A percentile compares a stretch with the other conserved stretches of the same genome.
phyloP scores from a whole-genome alignment of 1,140 invertebrate species.

The Zaprionus ghesquierei region DNA sequence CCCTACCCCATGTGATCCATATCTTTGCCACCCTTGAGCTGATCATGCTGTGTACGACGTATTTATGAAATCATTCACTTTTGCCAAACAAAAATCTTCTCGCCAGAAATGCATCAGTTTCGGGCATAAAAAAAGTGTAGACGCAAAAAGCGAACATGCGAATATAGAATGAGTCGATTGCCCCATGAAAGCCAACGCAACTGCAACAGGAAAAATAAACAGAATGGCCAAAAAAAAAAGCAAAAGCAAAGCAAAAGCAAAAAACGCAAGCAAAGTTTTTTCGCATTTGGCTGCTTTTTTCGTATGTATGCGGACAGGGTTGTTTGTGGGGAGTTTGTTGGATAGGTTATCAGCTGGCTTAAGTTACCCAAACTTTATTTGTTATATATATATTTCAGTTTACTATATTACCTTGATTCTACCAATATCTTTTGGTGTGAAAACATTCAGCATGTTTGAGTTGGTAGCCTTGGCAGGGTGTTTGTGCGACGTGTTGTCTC shows the following conservation, averaged over 20 bases:
- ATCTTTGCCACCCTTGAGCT: slow-evolving; percentile 9
- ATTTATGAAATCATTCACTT: slow-evolving; percentile 49
- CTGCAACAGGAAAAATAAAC: slow-evolving; percentile 36
- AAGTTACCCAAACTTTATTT: background rate
- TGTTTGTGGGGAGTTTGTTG: background rate
- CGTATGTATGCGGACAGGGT: too few species aligned
- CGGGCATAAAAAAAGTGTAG: slow-evolving; percentile 44
- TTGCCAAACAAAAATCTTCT: slow-evolving; percentile 4
- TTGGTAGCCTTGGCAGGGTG: too few species aligned
- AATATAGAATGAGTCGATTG: slow-evolving; percentile 15
- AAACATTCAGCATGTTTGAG: too few species aligned
- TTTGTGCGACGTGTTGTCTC: background rate
- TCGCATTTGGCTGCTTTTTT: background rate
- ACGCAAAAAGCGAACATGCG: slow-evolving; percentile 14
- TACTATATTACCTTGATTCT: background rate
- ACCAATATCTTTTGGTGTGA: too few species aligned
- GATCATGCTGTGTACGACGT: slow-evolving; percentile 51
- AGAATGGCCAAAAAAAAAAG: slow-evolving; percentile 35
- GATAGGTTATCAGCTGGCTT: background rate
- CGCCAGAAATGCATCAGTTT: slow-evolving; percentile 3
- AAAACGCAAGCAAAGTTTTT: background rate
- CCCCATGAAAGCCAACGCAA: slow-evolving; percentile 58
- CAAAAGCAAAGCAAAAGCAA: slow-evolving; percentile 24
- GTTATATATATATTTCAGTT: background rate
- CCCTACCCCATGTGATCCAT: background rate